These are phyloP conservation scores for Vollenhovia emeryi DNA, from an alignment of 1,140 invertebrate genomes.

Conservation along the genomic window DNA sequence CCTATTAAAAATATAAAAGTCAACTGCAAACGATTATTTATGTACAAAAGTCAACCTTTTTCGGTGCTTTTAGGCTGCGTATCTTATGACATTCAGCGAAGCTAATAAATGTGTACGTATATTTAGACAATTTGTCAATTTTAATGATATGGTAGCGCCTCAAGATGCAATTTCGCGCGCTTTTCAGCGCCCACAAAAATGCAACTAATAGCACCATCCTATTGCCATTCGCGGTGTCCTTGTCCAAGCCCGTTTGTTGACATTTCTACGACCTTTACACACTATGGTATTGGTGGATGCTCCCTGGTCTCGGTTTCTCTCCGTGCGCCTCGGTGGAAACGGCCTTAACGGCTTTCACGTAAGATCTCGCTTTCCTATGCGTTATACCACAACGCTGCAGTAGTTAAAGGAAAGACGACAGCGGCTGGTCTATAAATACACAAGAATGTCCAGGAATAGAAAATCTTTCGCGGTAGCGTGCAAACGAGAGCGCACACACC, in stretches of 20 bases:
- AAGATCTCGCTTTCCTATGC: constrained; percentile 74
- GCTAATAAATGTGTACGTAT: background rate
- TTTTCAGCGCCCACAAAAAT: constrained; percentile 44
- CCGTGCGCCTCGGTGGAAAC: constrained; percentile 51
- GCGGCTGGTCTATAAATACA: constrained; percentile 80
- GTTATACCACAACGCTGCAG: constrained; percentile 58
- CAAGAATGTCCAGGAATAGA: constrained; percentile 79
- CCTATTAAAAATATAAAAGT: background rate
- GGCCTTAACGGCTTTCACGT: constrained; percentile 74
- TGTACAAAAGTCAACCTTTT: background rate
- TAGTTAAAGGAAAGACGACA: constrained; percentile 59
- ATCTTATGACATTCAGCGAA: background rate
- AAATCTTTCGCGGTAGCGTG: constrained; percentile 73
- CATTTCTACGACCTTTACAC: constrained; percentile 72
- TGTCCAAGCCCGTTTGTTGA: constrained; percentile 67
- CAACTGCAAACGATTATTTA: background rate
- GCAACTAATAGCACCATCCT: constrained; percentile 8
- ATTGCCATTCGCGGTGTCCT: constrained; percentile 59
- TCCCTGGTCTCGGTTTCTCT: constrained; percentile 65
- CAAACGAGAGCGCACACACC: constrained; percentile 37
- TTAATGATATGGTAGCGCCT: background rate
- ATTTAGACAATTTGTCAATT: background rate
- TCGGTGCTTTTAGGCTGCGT: background rate
- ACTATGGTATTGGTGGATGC: constrained; percentile 57
- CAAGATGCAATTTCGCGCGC: background rate